Percentiles rank a stretch among this genome's conserved stretches.
Evolutionary conservation across 2,113 vertebrate species (phyloP).

Genomic region (Porphyrio hochstetteri): DNA sequence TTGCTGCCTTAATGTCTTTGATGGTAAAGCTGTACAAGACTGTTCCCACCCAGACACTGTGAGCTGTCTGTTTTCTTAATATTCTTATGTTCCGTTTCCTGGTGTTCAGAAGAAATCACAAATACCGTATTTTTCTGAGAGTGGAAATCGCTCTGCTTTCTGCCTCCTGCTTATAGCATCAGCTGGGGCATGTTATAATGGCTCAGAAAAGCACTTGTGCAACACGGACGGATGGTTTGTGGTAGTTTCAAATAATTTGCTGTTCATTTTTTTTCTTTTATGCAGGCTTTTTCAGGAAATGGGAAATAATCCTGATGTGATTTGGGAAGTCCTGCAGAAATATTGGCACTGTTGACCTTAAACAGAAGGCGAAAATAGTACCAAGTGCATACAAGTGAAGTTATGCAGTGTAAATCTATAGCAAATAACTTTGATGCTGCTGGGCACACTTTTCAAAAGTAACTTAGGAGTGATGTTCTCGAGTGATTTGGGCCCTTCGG

Average conservation of each 20-base stretch:
- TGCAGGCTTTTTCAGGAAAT: not conserved
- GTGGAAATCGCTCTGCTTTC: not conserved
- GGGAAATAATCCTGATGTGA: not conserved
- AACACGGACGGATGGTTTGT: not conserved
- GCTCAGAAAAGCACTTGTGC: not conserved
- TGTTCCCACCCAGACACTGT: not conserved
- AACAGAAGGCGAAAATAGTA: not conserved
- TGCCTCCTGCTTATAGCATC: not conserved
- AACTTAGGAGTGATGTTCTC: not conserved
- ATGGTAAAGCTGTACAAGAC: not conserved
- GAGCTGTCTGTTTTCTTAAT: not conserved
- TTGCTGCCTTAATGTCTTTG: not conserved
- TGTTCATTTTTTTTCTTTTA: not conserved
- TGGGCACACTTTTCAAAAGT: not conserved
- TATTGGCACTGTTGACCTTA: not conserved
- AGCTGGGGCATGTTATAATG: not conserved
- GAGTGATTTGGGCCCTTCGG: not conserved
- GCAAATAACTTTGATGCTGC: not conserved
- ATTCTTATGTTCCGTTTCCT: not conserved
- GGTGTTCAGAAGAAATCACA: not conserved
- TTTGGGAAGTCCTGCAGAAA: not conserved
- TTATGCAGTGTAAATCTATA: rapidly evolving
- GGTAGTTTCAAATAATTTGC: not conserved
- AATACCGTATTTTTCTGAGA: not conserved
- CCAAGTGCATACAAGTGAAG: not conserved